phyloP scores from a whole-genome alignment of 2,797 vertebrate species.

The Lepus townsendii region DNA sequence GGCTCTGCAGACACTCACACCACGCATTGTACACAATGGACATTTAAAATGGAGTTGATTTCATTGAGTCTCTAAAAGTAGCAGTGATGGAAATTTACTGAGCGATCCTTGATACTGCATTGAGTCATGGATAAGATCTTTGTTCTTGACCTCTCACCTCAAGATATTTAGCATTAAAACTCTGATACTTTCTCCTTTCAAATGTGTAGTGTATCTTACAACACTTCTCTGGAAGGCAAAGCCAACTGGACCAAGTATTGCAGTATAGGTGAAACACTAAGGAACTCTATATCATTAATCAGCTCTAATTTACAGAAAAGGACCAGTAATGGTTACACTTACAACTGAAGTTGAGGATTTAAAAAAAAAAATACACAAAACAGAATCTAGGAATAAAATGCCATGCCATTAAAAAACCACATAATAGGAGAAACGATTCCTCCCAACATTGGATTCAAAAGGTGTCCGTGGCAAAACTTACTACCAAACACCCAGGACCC shows the following conservation, averaged over 20 bases:
- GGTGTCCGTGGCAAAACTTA: neutral
- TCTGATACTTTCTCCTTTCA: constrained; percentile 10
- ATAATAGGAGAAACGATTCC: neutral
- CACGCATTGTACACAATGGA: neutral
- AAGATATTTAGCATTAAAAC: neutral
- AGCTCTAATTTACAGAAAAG: neutral
- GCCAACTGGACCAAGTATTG: neutral
- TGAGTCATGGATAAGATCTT: neutral
- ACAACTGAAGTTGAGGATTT: neutral
- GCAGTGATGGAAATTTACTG: neutral
- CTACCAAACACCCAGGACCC: neutral
- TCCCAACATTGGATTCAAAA: neutral
- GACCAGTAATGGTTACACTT: neutral
- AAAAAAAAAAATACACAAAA: neutral
- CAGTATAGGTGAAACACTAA: neutral
- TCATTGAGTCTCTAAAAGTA: neutral
- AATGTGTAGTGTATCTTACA: neutral
- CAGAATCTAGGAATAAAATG: constrained; percentile 3
- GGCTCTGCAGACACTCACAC: neutral
- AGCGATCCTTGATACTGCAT: neutral
- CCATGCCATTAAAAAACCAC: neutral
- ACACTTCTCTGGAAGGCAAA: neutral
- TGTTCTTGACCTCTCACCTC: neutral
- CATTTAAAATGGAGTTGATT: neutral
- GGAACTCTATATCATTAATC: neutral